These are phyloP conservation scores for Pituophis catenifer DNA, from an alignment of 2,113 vertebrate species.

Conservation along the genomic window DNA sequence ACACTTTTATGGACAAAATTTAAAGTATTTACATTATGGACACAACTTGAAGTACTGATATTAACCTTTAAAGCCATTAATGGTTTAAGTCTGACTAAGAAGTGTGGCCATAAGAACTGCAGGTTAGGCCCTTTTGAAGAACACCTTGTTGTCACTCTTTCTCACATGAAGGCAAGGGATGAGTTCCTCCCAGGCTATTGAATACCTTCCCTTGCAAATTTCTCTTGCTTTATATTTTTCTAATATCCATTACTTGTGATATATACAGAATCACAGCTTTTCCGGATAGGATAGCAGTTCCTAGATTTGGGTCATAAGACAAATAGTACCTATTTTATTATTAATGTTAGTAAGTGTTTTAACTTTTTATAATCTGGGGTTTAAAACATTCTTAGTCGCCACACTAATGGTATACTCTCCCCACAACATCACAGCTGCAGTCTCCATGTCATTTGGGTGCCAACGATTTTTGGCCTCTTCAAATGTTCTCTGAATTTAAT, in stretches of 20 bases:
- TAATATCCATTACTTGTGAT: neutral
- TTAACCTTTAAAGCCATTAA: neutral
- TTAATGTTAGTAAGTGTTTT: neutral
- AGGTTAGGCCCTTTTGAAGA: neutral
- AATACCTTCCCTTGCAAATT: neutral
- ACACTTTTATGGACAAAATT: neutral
- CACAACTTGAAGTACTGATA: neutral
- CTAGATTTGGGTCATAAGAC: neutral
- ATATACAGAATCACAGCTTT: neutral
- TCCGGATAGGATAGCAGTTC: neutral
- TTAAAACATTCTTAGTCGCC: neutral
- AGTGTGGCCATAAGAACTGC: neutral
- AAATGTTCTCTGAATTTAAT: neutral
- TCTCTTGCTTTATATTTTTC: neutral
- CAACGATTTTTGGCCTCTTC: neutral
- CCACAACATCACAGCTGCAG: too few relatives aligned
- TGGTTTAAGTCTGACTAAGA: neutral
- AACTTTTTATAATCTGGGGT: neutral
- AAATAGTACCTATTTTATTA: neutral
- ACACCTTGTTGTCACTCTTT: neutral
- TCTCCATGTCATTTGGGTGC: neutral
- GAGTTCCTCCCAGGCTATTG: neutral
- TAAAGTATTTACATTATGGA: neutral
- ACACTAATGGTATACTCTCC: neutral
- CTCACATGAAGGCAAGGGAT: neutral